Conservation (phyloP, 2,888 invertebrate genomes). For the Epicampocera succincta region DNA sequence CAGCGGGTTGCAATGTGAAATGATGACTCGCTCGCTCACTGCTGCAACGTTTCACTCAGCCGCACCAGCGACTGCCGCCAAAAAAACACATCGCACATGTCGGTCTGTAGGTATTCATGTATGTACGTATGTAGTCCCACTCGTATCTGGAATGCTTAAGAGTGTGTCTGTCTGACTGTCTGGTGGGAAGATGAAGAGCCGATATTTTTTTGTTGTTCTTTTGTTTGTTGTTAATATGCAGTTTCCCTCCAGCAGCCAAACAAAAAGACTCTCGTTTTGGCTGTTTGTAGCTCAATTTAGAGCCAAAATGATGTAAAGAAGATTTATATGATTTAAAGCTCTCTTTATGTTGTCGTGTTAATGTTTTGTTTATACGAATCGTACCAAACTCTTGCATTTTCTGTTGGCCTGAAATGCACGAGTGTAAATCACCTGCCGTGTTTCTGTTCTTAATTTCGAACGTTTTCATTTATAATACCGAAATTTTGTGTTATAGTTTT, state of each 20-base stretch:
- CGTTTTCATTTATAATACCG: constrained; percentile 27
- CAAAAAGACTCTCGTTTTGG: constrained; percentile 3
- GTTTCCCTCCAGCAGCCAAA: constrained; percentile 43
- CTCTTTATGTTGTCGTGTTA: constrained; percentile 6
- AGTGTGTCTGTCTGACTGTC: not conserved
- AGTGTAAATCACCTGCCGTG: constrained; percentile 67
- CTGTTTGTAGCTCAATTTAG: constrained; percentile 32
- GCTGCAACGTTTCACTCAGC: constrained; percentile 47
- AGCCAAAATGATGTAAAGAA: constrained; percentile 59
- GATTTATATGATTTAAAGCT: constrained; percentile 58
- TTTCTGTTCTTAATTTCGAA: constrained; percentile 1
- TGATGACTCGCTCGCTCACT: constrained; percentile 2
- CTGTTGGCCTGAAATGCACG: constrained; percentile 33
- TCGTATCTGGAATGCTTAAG: constrained; percentile 22
- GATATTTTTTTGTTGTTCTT: constrained; percentile 6
- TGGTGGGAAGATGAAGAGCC: constrained; percentile 13
- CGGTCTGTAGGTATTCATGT: no score
- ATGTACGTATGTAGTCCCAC: not conserved
- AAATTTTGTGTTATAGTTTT: constrained; percentile 39
- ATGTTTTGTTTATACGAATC: constrained; percentile 51
- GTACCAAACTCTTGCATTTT: constrained; percentile 43
- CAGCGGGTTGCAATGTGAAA: constrained; percentile 58
- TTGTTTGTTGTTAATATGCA: constrained; percentile 47
- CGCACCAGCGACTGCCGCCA: not conserved
- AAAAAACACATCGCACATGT: constrained; percentile 19